A percentile compares a stretch with the other conserved stretches of the same genome.
phyloP scores from a whole-genome alignment of 1,140 invertebrate species.

The Ceratitis capitata region DNA sequence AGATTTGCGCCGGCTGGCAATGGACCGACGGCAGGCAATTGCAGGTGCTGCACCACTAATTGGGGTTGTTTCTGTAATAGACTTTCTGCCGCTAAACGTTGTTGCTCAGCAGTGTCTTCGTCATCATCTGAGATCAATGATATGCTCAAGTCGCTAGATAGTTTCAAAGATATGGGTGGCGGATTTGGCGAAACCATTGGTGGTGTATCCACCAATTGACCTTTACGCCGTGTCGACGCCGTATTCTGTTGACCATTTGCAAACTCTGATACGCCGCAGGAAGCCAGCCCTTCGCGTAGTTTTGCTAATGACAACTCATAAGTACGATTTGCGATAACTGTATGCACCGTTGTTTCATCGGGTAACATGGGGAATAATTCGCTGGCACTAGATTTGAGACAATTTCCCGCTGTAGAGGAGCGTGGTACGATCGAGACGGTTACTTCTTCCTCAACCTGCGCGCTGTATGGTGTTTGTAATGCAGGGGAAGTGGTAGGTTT shows the following conservation, averaged over 20 bases:
- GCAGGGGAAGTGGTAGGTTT: not conserved
- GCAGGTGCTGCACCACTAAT: conserved; percentile 11
- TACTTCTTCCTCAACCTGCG: conserved; percentile 55
- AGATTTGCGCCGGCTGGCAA: conserved; percentile 1
- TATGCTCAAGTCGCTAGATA: conserved; percentile 63
- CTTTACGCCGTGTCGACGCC: conserved; percentile 48
- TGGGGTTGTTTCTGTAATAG: conserved; percentile 24
- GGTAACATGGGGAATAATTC: conserved; percentile 50
- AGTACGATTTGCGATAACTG: conserved; percentile 61
- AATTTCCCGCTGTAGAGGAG: conserved; percentile 46
- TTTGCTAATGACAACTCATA: conserved; percentile 61
- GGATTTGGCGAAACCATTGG: conserved; percentile 51
- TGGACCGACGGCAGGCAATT: not conserved
- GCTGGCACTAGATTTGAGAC: not conserved
- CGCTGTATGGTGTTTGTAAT: conserved; percentile 30
- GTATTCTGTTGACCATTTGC: conserved; percentile 47
- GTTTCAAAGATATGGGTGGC: conserved; percentile 57
- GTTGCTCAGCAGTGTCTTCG: conserved; percentile 46
- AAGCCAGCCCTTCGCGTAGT: conserved; percentile 58
- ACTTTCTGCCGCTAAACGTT: conserved; percentile 14
- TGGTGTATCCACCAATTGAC: conserved; percentile 51
- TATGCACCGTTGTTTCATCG: conserved; percentile 62
- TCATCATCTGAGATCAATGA: conserved; percentile 64
- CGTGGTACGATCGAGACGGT: conserved; percentile 60
- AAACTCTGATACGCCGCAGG: conserved; percentile 58